phyloP scores from a whole-genome alignment of 2,888 invertebrate genomes.

The Hymenopus coronatus region DNA sequence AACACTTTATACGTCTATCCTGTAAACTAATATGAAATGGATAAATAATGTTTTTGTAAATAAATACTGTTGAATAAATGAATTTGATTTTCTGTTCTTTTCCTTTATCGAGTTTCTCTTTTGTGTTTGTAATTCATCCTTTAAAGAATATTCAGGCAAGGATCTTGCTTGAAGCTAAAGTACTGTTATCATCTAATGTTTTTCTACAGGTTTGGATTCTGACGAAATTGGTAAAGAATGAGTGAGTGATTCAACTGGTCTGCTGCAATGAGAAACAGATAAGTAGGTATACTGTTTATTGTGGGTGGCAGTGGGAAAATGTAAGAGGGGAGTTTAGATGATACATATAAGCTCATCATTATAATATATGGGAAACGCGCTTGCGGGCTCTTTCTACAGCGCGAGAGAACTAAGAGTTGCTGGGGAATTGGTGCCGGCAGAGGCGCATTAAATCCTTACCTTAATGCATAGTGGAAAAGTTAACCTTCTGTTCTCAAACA shows the following conservation, averaged over 20 bases:
- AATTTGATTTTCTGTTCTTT: neutral
- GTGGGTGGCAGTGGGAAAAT: no score
- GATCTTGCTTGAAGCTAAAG: neutral
- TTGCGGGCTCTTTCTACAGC: no score
- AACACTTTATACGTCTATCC: slow-evolving; percentile 14
- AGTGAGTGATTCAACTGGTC: neutral
- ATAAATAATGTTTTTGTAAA: slow-evolving; percentile 29
- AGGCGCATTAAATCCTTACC: no score
- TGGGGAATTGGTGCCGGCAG: no score
- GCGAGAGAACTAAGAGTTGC: no score
- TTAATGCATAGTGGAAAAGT: no score
- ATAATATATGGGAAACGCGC: no score
- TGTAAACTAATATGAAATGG: slow-evolving; percentile 8
- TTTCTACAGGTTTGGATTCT: neutral
- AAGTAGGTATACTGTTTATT: neutral
- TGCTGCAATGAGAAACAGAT: neutral
- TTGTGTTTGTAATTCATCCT: neutral
- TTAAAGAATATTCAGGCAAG: neutral
- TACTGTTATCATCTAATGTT: neutral
- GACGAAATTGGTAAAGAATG: neutral
- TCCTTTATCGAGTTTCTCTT: neutral
- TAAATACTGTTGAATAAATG: slow-evolving; percentile 31
- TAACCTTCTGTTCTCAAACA: no score
- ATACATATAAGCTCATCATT: no score
- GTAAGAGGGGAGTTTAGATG: no score